Base-by-base conservation (phyloP, 23 tunicate species). In the Ciona savignyi region DNA sequence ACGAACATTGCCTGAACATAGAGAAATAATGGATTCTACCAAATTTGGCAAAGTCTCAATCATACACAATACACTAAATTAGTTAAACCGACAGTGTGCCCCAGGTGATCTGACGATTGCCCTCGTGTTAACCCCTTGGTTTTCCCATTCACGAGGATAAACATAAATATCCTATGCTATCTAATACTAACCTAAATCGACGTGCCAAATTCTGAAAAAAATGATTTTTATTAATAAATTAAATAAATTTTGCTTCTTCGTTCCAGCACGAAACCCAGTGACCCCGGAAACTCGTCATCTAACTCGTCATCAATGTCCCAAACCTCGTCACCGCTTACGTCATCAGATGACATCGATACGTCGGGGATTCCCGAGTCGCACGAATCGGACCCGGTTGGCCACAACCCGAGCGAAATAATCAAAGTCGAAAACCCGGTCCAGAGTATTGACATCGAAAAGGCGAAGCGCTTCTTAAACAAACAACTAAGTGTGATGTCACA, bases 401-500 rank as follows among this genome's bases (percentile, higher is more conserved):
- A 2, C 29, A 32, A 64, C 2, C 77, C 71, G 27, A 62, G 32
- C 28, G 63, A 70, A 21, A 80, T 80, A 65, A 70, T 71, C 61
- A 70, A 80, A 64, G 35, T 71, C 19, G 77, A 80, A 28, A 80
- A 80, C 34, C 84, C 84, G 0, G 77, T 80, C 20, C 61, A 63
- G 15, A 32, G 32, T 6, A 62, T 63, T 9, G 84, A 80, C 33
- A 27, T 80, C 2, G 71, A 71, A 35, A 62, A 63, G 32, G 84
- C 84, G 48, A 80, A 72, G 70, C 67, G 69, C 27, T 78, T 78
- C 51, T 42, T 78, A 32, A 69, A 78, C n/a, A 62, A 69, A 56
- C 83, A 78, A 30, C 66, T 78, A 3, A 78, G 66, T 32, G 71
- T 71, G 34, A 80, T 80, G 84, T 68, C 84, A 26, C 84, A 71